Base-by-base conservation (phyloP, 1,140 invertebrate species). In the Micrasema minimum region DNA sequence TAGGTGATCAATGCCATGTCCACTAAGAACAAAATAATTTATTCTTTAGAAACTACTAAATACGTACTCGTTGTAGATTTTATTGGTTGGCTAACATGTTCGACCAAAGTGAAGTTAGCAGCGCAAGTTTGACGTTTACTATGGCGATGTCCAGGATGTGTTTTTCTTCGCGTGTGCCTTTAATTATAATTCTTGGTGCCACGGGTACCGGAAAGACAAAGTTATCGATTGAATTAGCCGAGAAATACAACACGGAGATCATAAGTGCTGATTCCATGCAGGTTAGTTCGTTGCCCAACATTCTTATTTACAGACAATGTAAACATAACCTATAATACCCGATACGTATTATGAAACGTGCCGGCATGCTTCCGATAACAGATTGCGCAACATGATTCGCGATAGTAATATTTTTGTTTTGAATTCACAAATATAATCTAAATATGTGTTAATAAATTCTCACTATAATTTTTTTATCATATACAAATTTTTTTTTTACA, bases 211-310 rank as follows among this genome's bases (percentile, higher is more conserved):
- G 98, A 50, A 99, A 99, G 88, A 97, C 97, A 0, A 97, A 98
- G 82, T 85, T 99, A 69, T 92, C 94, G 14, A 87, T 99, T 67
- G 93, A 98, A 87, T 83, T 99, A 66, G 96, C 96, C 0, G 87
- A 90, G 71, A 90, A 87, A 78, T 98, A 96, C 80, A 85, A 88
- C 66, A 95, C 96, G n/a, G 97, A 99, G 89, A 93, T 99, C 53
- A 95, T 99, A 51, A 98, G 95, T 75, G 96, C 97, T 0, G 98
- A 99, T 89, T 98, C 97, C 10, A 99, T 99, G 96, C 98, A 99
- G 89, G 95, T 97, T 83, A 85, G 84, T 79, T 35, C 48, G 9
- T 18, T 37, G 16, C 38, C 37, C 1, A 50, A 14, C 3, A 38
- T 14, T 50, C 1, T 59, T 68, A 66, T 66, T 11, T 26, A 12